Percentiles rank a stretch among this genome's conserved stretches.
Conservation (phyloP, 2,797 vertebrate species). For the Gila robusta region DNA sequence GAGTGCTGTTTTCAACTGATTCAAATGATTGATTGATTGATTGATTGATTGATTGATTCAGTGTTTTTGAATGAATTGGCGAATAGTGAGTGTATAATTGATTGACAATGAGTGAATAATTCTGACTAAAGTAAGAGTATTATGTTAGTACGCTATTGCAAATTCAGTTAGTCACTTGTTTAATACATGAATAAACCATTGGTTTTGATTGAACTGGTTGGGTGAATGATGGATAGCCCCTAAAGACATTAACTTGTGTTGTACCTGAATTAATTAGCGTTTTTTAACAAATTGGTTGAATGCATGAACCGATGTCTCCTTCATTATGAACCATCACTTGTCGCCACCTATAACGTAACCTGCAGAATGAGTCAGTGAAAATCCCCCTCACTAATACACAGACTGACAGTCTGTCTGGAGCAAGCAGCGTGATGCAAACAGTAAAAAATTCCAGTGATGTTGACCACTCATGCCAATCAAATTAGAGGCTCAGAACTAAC, state of each 20-base stretch:
- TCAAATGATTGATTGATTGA: too few species aligned
- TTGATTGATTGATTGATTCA: background rate
- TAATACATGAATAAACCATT: background rate
- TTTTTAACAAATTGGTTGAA: background rate
- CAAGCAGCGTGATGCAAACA: background rate
- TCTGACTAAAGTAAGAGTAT: background rate
- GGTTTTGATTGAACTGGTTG: background rate
- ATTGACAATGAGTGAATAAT: background rate
- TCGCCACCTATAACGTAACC: background rate
- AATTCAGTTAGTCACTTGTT: background rate
- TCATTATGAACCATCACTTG: background rate
- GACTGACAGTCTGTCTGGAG: background rate
- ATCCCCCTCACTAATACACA: background rate
- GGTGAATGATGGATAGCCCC: background rate
- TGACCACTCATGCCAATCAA: background rate
- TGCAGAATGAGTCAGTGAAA: background rate
- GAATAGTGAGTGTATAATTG: too few species aligned
- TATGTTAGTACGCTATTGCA: background rate
- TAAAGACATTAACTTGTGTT: background rate
- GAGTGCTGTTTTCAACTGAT: background rate
- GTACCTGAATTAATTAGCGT: background rate
- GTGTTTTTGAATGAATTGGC: background rate
- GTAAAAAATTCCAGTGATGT: background rate
- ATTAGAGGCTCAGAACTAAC: background rate
- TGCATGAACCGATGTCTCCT: background rate